Percentiles rank a stretch among this genome's conserved stretches.
phyloP scores from a whole-genome alignment of 2,797 vertebrate species.

The Crocidura indochinensis region DNA sequence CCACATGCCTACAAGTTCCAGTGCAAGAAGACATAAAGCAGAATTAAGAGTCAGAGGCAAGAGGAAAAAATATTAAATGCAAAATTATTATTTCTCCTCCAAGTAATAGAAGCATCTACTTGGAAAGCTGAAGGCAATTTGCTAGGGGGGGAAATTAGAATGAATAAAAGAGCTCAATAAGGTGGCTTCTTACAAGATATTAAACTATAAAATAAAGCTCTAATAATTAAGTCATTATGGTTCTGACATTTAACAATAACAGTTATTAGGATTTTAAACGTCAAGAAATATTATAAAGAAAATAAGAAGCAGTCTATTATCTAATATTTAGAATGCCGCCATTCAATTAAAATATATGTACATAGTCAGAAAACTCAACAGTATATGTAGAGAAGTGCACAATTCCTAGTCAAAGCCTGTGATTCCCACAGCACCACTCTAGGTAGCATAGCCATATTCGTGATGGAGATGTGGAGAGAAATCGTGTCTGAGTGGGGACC shows the following conservation, averaged over 20 bases:
- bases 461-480: background rate
- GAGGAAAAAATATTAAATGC: background rate
- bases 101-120: conserved; percentile 48
- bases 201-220: conserved; percentile 45
- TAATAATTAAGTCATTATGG: conserved; percentile 63
- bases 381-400: background rate
- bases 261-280: conserved; percentile 41
- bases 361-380: conserved; percentile 38
- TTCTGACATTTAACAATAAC: conserved; percentile 15
- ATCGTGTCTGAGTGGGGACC: conserved; percentile 42
- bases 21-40: background rate
- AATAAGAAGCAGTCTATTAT: conserved; percentile 43
- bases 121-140: conserved; percentile 54
- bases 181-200: background rate
- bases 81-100: conserved; percentile 17
- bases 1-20: background rate
- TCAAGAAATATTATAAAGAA: conserved; percentile 28
- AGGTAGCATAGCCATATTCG: no score
- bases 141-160: background rate
- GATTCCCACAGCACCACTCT: background rate
- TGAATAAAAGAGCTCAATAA: conserved; percentile 18
- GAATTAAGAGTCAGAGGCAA: conserved; percentile 10
- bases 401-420: background rate
- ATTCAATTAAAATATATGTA: conserved; percentile 59
- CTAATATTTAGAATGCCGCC: conserved; percentile 20